Evolutionary conservation across 2,797 vertebrate species (phyloP).

Genomic region (Morelia viridis): DNA sequence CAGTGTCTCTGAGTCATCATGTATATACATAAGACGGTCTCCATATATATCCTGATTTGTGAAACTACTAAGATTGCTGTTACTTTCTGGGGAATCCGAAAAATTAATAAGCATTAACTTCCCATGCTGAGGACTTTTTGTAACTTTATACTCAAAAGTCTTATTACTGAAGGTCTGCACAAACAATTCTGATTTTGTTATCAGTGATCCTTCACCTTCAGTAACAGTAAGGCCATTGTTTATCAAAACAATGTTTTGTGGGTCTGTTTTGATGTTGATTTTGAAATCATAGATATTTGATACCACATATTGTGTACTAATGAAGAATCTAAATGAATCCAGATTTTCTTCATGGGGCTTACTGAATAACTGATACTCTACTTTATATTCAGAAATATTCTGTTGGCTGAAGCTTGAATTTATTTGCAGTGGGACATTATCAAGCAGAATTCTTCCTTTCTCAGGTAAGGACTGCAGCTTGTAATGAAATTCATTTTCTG

Average conservation of each 20-base stretch:
- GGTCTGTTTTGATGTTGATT: conserved; percentile 82
- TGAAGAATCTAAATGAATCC: conserved; percentile 84
- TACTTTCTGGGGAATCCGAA: conserved; percentile 77
- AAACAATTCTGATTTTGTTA: conserved; percentile 82
- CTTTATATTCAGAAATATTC: conserved; percentile 76
- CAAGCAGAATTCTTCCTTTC: conserved; percentile 82
- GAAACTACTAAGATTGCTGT: conserved; percentile 78
- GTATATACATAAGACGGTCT: conserved; percentile 83
- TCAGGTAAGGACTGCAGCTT: conserved; percentile 80
- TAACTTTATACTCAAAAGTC: conserved; percentile 81
- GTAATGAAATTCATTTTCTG: conserved; percentile 80
- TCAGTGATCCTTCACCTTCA: conserved; percentile 88
- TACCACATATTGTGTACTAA: conserved; percentile 82
- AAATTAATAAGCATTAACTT: conserved; percentile 79
- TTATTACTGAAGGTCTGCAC: conserved; percentile 80
- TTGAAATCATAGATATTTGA: conserved; percentile 81
- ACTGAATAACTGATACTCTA: conserved; percentile 81
- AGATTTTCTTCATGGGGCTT: conserved; percentile 73
- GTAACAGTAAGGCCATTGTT: conserved; percentile 82
- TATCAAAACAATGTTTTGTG: conserved; percentile 78
- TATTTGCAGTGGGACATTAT: conserved; percentile 73
- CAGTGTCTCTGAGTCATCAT: conserved; percentile 86
- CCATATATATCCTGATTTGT: conserved; percentile 80
- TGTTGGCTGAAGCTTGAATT: conserved; percentile 85
- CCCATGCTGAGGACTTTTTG: conserved; percentile 79